Conservation (phyloP, 2,797 vertebrate species). For the Arnoldichthys spilopterus region DNA sequence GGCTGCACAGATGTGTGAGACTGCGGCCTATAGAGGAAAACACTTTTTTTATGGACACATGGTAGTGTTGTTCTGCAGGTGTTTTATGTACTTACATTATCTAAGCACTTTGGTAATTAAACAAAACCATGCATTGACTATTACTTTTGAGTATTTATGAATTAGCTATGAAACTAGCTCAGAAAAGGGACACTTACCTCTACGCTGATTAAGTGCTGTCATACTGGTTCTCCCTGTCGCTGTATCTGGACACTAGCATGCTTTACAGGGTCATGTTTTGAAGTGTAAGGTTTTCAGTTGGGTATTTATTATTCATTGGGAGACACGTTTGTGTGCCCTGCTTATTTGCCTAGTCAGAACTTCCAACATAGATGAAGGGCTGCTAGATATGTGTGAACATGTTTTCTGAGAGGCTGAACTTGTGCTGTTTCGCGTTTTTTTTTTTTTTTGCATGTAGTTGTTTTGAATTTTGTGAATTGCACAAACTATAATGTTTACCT, state of each 20-base stretch:
- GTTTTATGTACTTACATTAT: not conserved
- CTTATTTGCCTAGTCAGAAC: not conserved
- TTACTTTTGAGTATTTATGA: not conserved
- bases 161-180: not conserved
- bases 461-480: not conserved
- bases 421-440: not conserved
- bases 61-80: not conserved
- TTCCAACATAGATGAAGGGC: not conserved
- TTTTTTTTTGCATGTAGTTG: not conserved
- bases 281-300: not conserved
- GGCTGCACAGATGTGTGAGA: not conserved
- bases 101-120: not conserved
- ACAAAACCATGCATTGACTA: not conserved
- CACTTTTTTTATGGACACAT: not conserved
- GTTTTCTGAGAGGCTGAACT: not conserved
- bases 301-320: conserved; percentile 1
- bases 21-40: not conserved
- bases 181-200: not conserved
- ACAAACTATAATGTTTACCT: not conserved
- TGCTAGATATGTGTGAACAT: not conserved
- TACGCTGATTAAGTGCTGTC: not conserved
- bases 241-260: not conserved
- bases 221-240: not conserved
- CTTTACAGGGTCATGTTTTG: not conserved
- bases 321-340: not conserved